Conservation (phyloP, 1,140 invertebrate genomes). For the Rhopalosiphum maidis region DNA sequence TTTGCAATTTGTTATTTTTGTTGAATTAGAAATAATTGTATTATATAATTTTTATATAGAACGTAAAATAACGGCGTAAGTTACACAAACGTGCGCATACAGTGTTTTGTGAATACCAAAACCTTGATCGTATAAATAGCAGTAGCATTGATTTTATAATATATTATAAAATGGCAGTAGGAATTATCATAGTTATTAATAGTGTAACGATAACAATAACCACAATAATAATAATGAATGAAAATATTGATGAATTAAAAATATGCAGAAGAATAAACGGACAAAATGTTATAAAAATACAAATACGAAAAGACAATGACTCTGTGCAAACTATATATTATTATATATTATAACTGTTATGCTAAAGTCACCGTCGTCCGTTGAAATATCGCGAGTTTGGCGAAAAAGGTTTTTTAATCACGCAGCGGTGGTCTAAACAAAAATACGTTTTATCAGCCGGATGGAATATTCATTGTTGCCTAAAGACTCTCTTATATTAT, state of each 20-base stretch:
- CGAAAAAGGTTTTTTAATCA: neutral
- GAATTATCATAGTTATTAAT: neutral
- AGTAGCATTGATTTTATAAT: no score
- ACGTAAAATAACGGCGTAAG: no score
- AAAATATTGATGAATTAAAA: neutral
- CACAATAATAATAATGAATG: neutral
- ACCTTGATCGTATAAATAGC: no score
- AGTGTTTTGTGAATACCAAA: no score
- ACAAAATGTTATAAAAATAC: neutral
- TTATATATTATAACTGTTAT: neutral
- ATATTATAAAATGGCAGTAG: no score
- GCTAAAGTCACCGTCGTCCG: neutral
- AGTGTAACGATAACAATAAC: neutral
- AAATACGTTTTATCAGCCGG: neutral
- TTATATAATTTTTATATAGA: no score
- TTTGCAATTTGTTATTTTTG: neutral
- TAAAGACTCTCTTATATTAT: neutral
- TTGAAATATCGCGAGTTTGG: neutral
- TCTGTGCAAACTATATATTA: neutral
- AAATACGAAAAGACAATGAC: neutral
- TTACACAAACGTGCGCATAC: no score
- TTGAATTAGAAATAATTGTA: no score
- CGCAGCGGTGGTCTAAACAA: neutral
- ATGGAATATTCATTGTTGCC: slow-evolving; percentile 32
- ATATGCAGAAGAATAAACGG: neutral